A percentile compares a stretch with the other conserved stretches of the same genome.
Conservation (phyloP, 2,113 vertebrate species). For the Poeciliopsis prolifica region DNA sequence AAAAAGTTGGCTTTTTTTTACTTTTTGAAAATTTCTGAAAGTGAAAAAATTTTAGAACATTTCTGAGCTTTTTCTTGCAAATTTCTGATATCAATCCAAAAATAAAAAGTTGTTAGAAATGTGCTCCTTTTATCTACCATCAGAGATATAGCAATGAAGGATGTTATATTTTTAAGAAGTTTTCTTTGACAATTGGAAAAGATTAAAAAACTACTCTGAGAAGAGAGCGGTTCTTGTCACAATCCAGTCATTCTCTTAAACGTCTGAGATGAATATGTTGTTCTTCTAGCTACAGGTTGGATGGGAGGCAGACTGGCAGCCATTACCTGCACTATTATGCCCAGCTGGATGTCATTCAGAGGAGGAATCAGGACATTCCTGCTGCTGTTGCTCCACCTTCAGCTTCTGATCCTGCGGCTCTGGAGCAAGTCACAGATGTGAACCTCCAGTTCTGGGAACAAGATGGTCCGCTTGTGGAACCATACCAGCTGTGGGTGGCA, state of each 20-base stretch:
- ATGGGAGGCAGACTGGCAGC: slow-evolving; percentile 64
- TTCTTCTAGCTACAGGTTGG: slow-evolving; percentile 29
- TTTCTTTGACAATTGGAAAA: no score
- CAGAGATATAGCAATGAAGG: no score
- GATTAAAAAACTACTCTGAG: not conserved
- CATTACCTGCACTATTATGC: slow-evolving; percentile 79
- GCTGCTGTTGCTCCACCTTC: slow-evolving; percentile 27
- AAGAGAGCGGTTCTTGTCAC: not conserved
- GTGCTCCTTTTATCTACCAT: no score
- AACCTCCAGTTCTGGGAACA: slow-evolving; percentile 34
- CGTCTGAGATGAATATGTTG: not conserved
- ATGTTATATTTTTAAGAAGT: no score
- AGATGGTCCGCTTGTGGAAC: slow-evolving; percentile 46
- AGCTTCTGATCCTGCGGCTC: slow-evolving; percentile 18
- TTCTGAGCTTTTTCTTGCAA: no score
- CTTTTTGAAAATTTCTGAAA: no score
- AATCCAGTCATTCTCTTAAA: not conserved
- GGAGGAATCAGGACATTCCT: slow-evolving; percentile 50
- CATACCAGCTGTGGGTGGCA: slow-evolving; percentile 69
- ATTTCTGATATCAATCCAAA: no score
- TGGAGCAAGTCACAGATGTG: slow-evolving; percentile 49
- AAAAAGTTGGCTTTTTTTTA: no score
- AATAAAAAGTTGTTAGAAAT: no score
- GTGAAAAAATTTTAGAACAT: no score
- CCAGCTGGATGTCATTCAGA: slow-evolving; percentile 78